Evolutionary conservation across 2,888 invertebrate genomes (phyloP), one percentile per base, ranked within the genome.

Genomic region (Epinotia demarniana): DNA sequence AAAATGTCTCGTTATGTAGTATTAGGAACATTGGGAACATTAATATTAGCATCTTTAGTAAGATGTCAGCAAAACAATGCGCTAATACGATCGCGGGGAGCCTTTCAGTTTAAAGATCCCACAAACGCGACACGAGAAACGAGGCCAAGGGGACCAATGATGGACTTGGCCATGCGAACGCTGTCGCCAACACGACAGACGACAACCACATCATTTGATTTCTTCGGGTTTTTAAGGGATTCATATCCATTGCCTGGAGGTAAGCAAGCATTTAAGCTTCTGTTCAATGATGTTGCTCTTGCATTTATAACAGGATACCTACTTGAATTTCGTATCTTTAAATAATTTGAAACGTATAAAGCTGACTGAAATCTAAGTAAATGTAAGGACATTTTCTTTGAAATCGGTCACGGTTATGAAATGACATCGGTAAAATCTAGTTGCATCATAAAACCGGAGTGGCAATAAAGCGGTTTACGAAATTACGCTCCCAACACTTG

Each of bases 161-260:
- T 77, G 57, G 77, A 79, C 61, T 43, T 70, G 27, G 66, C 72
- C n/a, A 39, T 78, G 49, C 67, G 63, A 57, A 46, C 75, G 16
- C 60, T 79, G 5, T 49, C 71, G 16, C 72, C 77, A 23, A 12
- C 46, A 9, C 33, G 58, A 63, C 74, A 33, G 19, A 27, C 33
- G 16, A 64, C 58, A 13, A 33, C 68, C 11, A 63, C 58, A 23
- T 53, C 74, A 49, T 60, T 72, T 39, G 78, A 79, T 61, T 71
- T 78, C 43, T 77, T 79, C 39, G 67, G 72, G 1, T 78, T 79
- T 62, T 49, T 79, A n/a, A 63, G 77, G 19, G 79, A 79, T 53
- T 63, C 78, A 0, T 79, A 78, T 49, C 77, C 75, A 33, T 69
- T 79, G 57, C 78, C 79, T 66, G 66, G 60, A 60, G 79, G 79